Base-by-base conservation (phyloP, 2,888 invertebrate species). In the Stenoptilia bipunctidactyla region DNA sequence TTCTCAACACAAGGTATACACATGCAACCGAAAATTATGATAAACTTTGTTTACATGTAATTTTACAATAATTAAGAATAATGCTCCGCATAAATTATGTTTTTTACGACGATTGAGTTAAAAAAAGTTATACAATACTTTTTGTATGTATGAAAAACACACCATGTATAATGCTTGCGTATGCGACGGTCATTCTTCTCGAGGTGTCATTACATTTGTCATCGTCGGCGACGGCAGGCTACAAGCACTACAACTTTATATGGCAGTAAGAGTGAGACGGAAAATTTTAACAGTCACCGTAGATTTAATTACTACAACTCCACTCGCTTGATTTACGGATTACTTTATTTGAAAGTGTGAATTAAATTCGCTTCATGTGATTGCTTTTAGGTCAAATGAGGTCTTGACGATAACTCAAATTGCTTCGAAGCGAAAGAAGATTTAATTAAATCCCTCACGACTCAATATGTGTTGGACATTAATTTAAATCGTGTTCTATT, bases 221-320 rank as follows among this genome's bases (percentile, higher is more conserved):
- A 52, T 45, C 54, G 20, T 20, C 20, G 20, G 20, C 20, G 20
- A 20, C 20, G 20, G 8, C 20, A 3, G 8, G 20, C 20, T 8
- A 20, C 20, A 8, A n/a, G 20, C 20, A 20, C 20, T 20, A 20
- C 20, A 20, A 20, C 20, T 20, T 20, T 8, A 20, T 20, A 20
- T 8, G 20, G 4, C 8, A 5, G 20, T 8, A 20, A 20, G 20
- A 20, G 20, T 8, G 20, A 20, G 20, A 20, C 20, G 8, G 8
- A 20, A 20, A 3, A 20, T 20, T 20, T 20, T 3, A 8, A 20
- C 20, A 20, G 20, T 20, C 20, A 8, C 20, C 39, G 42, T 42
- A 54, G 52, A 63, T 71, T 76, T 75, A 76, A 77, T 77, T 74
- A 71, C 70, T 60, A 55, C 55, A 61, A 60, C 66, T 61, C 54